Conservation (phyloP, 2,888 invertebrate species). For the Drosophila parthenogenetica region DNA sequence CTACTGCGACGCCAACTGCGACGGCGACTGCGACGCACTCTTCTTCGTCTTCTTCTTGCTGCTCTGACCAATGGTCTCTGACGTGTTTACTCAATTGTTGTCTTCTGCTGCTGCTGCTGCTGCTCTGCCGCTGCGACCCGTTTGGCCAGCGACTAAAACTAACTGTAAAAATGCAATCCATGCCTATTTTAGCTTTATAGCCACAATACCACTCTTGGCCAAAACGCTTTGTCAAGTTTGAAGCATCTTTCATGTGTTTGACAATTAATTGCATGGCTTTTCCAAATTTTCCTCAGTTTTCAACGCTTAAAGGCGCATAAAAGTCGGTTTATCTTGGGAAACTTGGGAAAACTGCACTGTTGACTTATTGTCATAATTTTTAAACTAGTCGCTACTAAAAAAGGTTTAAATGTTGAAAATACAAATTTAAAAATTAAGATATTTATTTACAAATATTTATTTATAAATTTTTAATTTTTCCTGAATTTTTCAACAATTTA, state of each 20-base stretch:
- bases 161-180: constrained; percentile 42
- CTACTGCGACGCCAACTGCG: constrained; percentile 2
- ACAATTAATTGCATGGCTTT: constrained; percentile 9
- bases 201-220: constrained; percentile 7
- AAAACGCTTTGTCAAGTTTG: constrained; percentile 4
- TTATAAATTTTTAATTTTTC: too few relatives aligned
- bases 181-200: constrained; percentile 23
- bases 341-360: too few relatives aligned
- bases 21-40: constrained; percentile 22
- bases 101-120: constrained; percentile 2
- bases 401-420: too few relatives aligned
- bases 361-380: too few relatives aligned
- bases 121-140: constrained; percentile 26
- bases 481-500: too few relatives aligned
- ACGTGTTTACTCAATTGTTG: constrained; percentile 41
- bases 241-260: constrained; percentile 1
- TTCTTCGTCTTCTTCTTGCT: constrained; percentile 10
- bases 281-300: neutral
- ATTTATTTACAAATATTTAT: too few relatives aligned
- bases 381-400: too few relatives aligned
- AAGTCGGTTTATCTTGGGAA: neutral
- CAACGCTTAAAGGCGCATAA: neutral
- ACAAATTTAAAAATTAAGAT: too few relatives aligned
- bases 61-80: constrained; percentile 13
- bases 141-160: constrained; percentile 38